Percentiles rank a stretch among this genome's conserved stretches.
These are phyloP conservation scores for Tyrannus savana DNA, from an alignment of 2,113 vertebrate species.

Conservation along the genomic window DNA sequence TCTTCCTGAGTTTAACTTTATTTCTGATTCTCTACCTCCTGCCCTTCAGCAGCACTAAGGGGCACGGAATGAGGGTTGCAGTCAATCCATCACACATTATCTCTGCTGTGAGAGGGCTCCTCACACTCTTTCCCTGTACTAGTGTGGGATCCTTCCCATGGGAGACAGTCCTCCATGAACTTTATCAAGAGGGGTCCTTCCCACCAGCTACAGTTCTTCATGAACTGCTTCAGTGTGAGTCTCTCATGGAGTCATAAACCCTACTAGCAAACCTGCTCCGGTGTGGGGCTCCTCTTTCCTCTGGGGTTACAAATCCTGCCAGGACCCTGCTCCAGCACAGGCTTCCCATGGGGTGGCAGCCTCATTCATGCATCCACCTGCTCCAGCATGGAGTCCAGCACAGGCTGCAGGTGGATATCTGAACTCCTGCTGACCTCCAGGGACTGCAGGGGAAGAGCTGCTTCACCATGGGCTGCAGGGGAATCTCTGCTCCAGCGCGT, in stretches of 20 bases:
- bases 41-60: neutral
- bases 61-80: neutral
- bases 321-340: neutral
- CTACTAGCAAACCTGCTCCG: neutral
- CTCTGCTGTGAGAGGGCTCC: neutral
- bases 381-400: neutral
- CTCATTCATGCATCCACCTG: neutral
- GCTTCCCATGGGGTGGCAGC: neutral
- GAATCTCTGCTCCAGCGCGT: neutral
- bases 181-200: neutral
- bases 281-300: neutral
- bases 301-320: neutral
- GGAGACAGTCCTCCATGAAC: neutral
- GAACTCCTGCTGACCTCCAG: accelerated
- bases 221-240: neutral
- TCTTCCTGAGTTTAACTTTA: neutral
- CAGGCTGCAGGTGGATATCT: neutral
- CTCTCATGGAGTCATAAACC: neutral
- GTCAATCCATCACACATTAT: neutral
- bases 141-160: neutral
- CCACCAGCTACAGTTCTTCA: neutral
- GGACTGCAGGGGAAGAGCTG: neutral
- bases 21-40: neutral
- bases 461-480: neutral
- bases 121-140: neutral